Evolutionary conservation across 2,113 vertebrate genomes (phyloP), one percentile per base, ranked within the genome.

Genomic region (Lagopus leucura): DNA sequence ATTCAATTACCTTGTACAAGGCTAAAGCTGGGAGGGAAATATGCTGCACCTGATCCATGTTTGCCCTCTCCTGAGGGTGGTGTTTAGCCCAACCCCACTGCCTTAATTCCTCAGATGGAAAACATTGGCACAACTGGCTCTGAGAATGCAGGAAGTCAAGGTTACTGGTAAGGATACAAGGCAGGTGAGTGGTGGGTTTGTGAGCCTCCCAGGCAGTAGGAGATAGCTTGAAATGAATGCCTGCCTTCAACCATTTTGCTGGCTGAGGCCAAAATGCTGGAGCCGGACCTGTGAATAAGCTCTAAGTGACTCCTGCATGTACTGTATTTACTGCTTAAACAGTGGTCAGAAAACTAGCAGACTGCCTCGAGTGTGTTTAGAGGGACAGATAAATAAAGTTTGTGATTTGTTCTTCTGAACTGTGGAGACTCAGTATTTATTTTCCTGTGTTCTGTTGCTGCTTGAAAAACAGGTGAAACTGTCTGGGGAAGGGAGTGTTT

Each of bases 261-360:
- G 52, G 8, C 67, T 28, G 10, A 48, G 54, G 18, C 11, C 11
- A 63, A 43, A 38, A 30, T 19, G 11, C 32, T 40, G 13, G 28
- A 25, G 20, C n/a, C 1, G 3, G 73, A 90, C 47, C 10, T 0
- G 42, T 32, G 3, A 38, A 21, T 3, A 8, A 13, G 8, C 7
- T 89, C 9, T 43, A 42, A 52, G 17, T 8, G 52, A 5, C 0
- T 2, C 18, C 27, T 64, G 18, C 0, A 0, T 20, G 17, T 6
- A 3, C 13, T 55, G 18, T 79, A 45, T 5, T 13, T 83, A 38
- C 10, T 3, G 1, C n/a, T 79, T 64, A 21, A 79, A 40, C 45
- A 47, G 48, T 61, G 30, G 8, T 50, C 36, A 74, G 42, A 74
- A 80, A 69, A 25, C 20, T 4, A 11, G 17, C n/a, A 80, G 43